Conservation (phyloP, 2,888 invertebrate species). For the Parapristionchus giblindavisi region DNA sequence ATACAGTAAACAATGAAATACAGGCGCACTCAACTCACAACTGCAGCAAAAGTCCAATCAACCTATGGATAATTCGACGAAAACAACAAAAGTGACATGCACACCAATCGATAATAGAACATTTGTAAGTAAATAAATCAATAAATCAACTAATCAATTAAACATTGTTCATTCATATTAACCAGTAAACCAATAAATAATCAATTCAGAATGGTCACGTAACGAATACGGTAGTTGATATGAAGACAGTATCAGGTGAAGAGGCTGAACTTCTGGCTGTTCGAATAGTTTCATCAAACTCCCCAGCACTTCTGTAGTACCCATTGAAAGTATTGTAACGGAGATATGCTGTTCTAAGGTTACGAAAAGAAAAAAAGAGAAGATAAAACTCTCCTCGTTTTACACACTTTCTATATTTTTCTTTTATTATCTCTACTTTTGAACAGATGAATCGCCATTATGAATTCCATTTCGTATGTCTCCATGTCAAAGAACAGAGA, state of each 20-base stretch:
- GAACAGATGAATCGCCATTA: too few species aligned
- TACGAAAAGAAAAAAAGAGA: not conserved
- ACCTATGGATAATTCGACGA: slow-evolving; percentile 45
- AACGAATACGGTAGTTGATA: slow-evolving; percentile 9
- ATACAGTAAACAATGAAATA: slow-evolving; percentile 24
- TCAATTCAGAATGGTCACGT: slow-evolving; percentile 24
- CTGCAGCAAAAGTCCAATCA: slow-evolving; percentile 59
- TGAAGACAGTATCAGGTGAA: slow-evolving; percentile 11
- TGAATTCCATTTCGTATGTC: too few species aligned
- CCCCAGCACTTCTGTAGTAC: slow-evolving; percentile 30
- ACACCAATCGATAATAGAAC: slow-evolving; percentile 28
- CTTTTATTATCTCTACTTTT: too few species aligned
- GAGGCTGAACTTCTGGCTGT: slow-evolving; percentile 32
- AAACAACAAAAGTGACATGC: slow-evolving; percentile 40
- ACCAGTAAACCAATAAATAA: too few species aligned
- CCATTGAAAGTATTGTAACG: not conserved
- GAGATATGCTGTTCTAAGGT: not conserved
- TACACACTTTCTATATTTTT: too few species aligned
- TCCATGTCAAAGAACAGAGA: too few species aligned
- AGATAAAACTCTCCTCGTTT: not conserved
- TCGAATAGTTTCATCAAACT: slow-evolving; percentile 12
- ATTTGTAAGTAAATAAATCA: not conserved
- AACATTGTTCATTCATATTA: not conserved
- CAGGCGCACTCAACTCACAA: slow-evolving; percentile 66
- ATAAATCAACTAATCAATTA: not conserved